A percentile compares a stretch with the other conserved stretches of the same genome.
These are phyloP conservation scores for Hyla sarda DNA, from an alignment of 2,113 vertebrate genomes.

Conservation along the genomic window DNA sequence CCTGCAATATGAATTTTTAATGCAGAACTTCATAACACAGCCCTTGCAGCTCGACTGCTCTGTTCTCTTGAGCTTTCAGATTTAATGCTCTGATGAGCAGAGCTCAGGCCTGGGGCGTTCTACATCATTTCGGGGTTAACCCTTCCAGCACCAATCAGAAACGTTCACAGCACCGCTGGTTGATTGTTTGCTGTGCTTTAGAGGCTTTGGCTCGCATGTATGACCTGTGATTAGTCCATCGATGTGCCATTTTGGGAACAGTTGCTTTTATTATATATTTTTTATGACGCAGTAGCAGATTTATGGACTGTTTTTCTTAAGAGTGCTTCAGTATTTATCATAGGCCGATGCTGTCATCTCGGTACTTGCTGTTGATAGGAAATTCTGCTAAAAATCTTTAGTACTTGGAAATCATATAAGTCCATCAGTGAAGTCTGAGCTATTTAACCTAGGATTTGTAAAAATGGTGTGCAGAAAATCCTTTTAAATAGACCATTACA, in stretches of 20 bases:
- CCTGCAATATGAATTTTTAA: constrained; percentile 93
- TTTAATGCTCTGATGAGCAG: constrained; percentile 82
- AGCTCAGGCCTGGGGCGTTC: constrained; percentile 72
- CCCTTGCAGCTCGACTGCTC: constrained; percentile 74
- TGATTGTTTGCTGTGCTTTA: constrained; percentile 24
- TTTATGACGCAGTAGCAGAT: background rate
- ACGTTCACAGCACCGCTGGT: constrained; percentile 19
- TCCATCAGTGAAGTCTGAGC: background rate
- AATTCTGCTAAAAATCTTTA: background rate
- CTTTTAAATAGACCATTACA: background rate
- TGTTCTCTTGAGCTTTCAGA: constrained; percentile 80
- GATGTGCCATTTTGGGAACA: constrained; percentile 5
- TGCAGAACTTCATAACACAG: constrained; percentile 85
- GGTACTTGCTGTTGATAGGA: background rate
- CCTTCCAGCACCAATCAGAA: constrained; percentile 63
- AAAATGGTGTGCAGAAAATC: background rate
- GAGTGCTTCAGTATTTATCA: background rate
- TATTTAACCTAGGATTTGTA: background rate
- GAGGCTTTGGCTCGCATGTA: background rate
- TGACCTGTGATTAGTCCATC: background rate
- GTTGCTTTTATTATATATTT: background rate
- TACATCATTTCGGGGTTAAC: constrained; percentile 75
- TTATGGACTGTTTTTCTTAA: background rate
- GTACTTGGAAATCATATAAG: no score
- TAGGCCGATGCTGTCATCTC: background rate